phyloP scores from a whole-genome alignment of 2,113 vertebrate genomes.

The Lagenorhynchus albirostris region DNA sequence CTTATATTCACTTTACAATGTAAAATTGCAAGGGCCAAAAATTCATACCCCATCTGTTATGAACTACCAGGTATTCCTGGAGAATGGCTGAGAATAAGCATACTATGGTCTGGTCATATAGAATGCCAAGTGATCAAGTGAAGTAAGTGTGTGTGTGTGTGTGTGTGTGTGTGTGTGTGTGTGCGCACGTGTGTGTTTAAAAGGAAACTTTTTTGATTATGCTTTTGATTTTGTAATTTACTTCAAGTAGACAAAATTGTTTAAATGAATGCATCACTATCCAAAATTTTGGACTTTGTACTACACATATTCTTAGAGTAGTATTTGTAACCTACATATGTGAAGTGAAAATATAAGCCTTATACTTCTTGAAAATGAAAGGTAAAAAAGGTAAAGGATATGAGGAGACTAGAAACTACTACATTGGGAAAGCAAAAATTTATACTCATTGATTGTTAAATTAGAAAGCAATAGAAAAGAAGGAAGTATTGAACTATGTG shows the following conservation, averaged over 20 bases:
- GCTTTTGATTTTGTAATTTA: not conserved
- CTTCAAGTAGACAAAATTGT: not conserved
- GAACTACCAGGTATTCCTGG: not conserved
- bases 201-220: not conserved
- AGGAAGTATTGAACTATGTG: not conserved
- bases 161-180: not conserved
- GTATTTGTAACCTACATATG: not conserved
- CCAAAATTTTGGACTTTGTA: not conserved
- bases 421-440: not conserved
- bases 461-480: not conserved
- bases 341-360: not conserved
- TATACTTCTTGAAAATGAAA: not conserved
- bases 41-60: not conserved
- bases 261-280: not conserved
- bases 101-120: not conserved
- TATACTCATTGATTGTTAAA: not conserved
- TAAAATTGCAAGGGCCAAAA: not conserved
- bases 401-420: not conserved
- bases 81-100: not conserved
- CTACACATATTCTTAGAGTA: not conserved
- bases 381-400: not conserved
- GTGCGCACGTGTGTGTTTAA: not conserved
- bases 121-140: not conserved
- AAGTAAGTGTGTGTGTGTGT: not conserved
- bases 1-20: slow-evolving; percentile 11